Conservation (phyloP, 2,797 vertebrate genomes). For the Limosa lapponica region DNA sequence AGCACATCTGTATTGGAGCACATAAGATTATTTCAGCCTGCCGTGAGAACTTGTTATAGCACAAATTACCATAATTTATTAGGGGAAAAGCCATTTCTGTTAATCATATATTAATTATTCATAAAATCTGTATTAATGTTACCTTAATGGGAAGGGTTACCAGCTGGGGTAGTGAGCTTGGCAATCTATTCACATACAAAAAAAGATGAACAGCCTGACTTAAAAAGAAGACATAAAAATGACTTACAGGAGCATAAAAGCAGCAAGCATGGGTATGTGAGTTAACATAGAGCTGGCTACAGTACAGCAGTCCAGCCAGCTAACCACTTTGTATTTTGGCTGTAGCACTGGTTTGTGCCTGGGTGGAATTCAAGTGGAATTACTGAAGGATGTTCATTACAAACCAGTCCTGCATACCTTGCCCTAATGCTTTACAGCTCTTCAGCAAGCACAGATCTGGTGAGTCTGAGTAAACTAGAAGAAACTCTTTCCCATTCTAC, state of each 20-base stretch:
- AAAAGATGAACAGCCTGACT: conserved; percentile 10
- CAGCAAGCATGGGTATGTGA: conserved; percentile 43
- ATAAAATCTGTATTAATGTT: conserved; percentile 71
- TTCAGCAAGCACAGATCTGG: neutral
- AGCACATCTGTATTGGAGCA: neutral
- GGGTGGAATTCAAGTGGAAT: conserved; percentile 45
- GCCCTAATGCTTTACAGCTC: conserved; percentile 36
- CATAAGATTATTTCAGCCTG: conserved; percentile 10
- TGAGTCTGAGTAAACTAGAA: neutral
- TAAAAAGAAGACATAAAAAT: conserved; percentile 67
- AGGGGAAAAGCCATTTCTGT: conserved; percentile 54
- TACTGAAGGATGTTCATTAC: conserved; percentile 59
- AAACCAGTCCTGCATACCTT: neutral
- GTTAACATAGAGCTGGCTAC: conserved; percentile 47
- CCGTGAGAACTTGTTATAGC: neutral
- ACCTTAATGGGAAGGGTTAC: conserved; percentile 53
- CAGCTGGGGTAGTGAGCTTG: conserved; percentile 23
- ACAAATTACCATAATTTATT: conserved; percentile 65
- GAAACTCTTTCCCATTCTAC: neutral
- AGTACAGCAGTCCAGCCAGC: neutral
- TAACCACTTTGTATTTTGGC: conserved; percentile 28
- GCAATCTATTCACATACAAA: neutral
- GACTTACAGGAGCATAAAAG: conserved; percentile 60
- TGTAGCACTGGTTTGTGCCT: conserved; percentile 35
- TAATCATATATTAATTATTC: conserved; percentile 74